These are phyloP conservation scores for Microctonus brassicae DNA, from an alignment of 2,888 invertebrate species.

Conservation along the genomic window DNA sequence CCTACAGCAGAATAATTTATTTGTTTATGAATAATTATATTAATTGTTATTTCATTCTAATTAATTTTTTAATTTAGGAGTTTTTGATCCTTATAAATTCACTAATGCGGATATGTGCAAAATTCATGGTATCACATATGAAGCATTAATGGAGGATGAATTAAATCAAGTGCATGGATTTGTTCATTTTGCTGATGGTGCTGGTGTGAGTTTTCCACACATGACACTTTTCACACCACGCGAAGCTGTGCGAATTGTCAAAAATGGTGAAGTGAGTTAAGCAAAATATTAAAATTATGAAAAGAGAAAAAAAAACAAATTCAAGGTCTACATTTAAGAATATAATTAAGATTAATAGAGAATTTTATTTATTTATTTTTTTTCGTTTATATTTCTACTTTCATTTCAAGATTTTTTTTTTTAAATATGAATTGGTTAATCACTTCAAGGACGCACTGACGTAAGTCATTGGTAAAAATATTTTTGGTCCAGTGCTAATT, in stretches of 20 bases:
- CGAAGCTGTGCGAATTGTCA: slow-evolving; percentile 84
- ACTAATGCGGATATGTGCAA: slow-evolving; percentile 84
- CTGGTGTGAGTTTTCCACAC: slow-evolving; percentile 81
- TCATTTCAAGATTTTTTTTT: not conserved
- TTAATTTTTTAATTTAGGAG: slow-evolving; percentile 71
- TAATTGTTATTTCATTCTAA: not conserved
- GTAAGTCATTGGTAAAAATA: slow-evolving; percentile 8
- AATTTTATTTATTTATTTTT: too few relatives aligned
- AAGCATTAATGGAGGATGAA: slow-evolving; percentile 85
- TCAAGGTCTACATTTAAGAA: not conserved
- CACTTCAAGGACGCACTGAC: slow-evolving; percentile 48
- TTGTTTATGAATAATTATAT: slow-evolving; percentile 26
- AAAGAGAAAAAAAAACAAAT: not conserved
- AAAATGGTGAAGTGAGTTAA: slow-evolving; percentile 80
- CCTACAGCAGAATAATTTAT: slow-evolving; percentile 16
- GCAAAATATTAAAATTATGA: too few relatives aligned
- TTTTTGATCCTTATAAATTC: slow-evolving; percentile 83
- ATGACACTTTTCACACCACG: slow-evolving; percentile 83
- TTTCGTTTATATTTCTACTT: not conserved
- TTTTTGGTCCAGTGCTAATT: not conserved
- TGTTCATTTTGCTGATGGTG: slow-evolving; percentile 84
- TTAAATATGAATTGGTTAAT: not conserved
- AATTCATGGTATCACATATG: slow-evolving; percentile 82
- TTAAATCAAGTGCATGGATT: slow-evolving; percentile 84
- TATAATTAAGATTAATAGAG: not conserved